Conservation (phyloP, 1,140 invertebrate species). For the Megathymus violae region DNA sequence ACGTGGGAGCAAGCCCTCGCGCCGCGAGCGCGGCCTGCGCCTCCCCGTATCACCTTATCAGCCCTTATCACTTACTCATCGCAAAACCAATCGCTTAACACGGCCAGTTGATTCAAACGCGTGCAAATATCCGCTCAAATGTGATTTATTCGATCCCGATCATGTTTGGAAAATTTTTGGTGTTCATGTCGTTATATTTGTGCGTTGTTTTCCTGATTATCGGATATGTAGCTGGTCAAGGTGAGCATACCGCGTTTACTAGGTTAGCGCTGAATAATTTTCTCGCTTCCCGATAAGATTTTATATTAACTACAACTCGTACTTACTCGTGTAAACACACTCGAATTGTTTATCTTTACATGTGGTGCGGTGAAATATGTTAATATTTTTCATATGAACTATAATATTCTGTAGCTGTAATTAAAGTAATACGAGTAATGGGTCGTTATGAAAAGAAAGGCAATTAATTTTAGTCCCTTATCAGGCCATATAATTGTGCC, state of each 20-base stretch:
- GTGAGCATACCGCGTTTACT: slow-evolving; percentile 47
- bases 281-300: slow-evolving; percentile 15
- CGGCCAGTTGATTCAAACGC: slow-evolving; percentile 59
- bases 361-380: not conserved
- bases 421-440: no score
- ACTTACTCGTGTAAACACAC: slow-evolving; percentile 7
- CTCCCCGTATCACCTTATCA: slow-evolving; percentile 73
- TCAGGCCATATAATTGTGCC: slow-evolving; percentile 53
- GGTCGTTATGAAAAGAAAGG: slow-evolving; percentile 17
- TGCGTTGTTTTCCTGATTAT: slow-evolving; percentile 51
- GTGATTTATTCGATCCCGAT: slow-evolving; percentile 50
- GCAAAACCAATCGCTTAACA: slow-evolving; percentile 68
- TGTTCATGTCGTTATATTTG: slow-evolving; percentile 49
- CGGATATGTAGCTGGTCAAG: slow-evolving; percentile 56
- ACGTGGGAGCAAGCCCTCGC: slow-evolving; percentile 57
- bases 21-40: slow-evolving; percentile 58
- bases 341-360: slow-evolving; percentile 3
- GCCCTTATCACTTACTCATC: slow-evolving; percentile 75
- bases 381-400: slow-evolving; percentile 11
- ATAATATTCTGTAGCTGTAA: no score
- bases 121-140: slow-evolving; percentile 60
- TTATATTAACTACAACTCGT: slow-evolving; percentile 1
- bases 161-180: slow-evolving; percentile 58
- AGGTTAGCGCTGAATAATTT: slow-evolving; percentile 2
- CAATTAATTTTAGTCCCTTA: no score